These are phyloP conservation scores for Heliornis fulica DNA, from an alignment of 2,113 vertebrate species.

Conservation along the genomic window DNA sequence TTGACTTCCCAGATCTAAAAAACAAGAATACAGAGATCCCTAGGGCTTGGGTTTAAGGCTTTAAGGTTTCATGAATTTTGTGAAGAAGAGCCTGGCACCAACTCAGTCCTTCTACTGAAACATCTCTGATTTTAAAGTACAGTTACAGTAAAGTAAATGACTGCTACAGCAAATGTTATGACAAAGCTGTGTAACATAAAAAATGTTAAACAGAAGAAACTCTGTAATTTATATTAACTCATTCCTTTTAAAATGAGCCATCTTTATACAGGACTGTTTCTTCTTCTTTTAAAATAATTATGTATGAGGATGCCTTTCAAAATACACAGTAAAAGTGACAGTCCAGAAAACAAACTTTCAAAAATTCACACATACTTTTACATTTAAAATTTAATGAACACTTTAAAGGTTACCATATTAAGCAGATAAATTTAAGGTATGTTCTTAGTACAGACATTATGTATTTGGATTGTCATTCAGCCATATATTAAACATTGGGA, in stretches of 20 bases:
- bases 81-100: neutral
- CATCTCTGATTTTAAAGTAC: neutral
- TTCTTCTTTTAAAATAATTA: neutral
- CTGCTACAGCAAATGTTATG: slow-evolving; percentile 17
- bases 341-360: neutral
- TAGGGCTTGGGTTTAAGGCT: neutral
- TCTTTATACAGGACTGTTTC: neutral
- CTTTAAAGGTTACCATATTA: neutral
- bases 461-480: neutral
- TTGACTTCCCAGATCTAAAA: neutral
- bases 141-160: neutral
- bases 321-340: neutral
- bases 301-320: neutral
- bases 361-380: neutral
- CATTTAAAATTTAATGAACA: neutral
- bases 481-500: neutral
- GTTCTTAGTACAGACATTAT: neutral
- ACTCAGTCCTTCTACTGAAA: neutral
- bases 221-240: neutral
- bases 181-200: neutral
- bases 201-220: neutral
- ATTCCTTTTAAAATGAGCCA: neutral
- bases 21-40: neutral
- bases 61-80: neutral
- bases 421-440: neutral